Evolutionary conservation across 2,113 vertebrate species (phyloP).

Genomic region (Brienomyrus longianalis): DNA sequence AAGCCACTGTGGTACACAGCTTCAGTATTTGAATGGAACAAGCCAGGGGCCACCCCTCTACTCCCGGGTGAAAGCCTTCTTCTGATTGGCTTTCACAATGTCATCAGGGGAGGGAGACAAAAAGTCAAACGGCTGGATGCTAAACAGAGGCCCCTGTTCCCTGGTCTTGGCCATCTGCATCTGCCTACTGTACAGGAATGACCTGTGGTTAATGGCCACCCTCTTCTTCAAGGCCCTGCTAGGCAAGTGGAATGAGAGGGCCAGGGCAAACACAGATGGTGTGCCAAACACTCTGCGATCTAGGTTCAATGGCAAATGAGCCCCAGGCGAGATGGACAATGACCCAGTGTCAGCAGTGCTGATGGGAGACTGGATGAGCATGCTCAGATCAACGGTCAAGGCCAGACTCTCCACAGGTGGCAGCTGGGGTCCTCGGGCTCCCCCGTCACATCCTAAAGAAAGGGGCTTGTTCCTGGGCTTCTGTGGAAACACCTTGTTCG

Average conservation of each 20-base stretch:
- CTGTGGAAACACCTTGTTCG: slow-evolving; percentile 58
- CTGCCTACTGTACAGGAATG: slow-evolving; percentile 65
- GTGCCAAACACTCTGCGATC: slow-evolving; percentile 60
- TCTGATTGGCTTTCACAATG: slow-evolving; percentile 81
- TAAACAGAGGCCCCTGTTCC: slow-evolving; percentile 54
- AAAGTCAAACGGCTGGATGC: slow-evolving; percentile 80
- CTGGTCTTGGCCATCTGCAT: slow-evolving; percentile 57
- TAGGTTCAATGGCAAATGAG: slow-evolving; percentile 50
- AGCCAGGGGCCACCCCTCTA: not conserved
- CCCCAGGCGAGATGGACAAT: not conserved
- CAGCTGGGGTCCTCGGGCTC: slow-evolving; percentile 34
- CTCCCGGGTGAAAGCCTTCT: slow-evolving; percentile 75
- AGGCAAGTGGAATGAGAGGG: slow-evolving; percentile 67
- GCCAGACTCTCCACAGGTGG: slow-evolving; percentile 48
- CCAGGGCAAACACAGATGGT: slow-evolving; percentile 83
- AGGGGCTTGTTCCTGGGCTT: slow-evolving; percentile 46
- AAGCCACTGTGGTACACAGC: not conserved
- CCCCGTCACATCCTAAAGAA: not conserved
- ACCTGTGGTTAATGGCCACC: slow-evolving; percentile 45
- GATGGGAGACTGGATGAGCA: slow-evolving; percentile 52
- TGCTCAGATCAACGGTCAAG: slow-evolving; percentile 68
- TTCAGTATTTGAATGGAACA: not conserved
- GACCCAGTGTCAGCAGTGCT: not conserved
- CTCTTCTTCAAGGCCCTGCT: slow-evolving; percentile 47
- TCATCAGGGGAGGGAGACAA: slow-evolving; percentile 91